Conservation (phyloP, 2,888 invertebrate species). For the Drosophila ezoana region DNA sequence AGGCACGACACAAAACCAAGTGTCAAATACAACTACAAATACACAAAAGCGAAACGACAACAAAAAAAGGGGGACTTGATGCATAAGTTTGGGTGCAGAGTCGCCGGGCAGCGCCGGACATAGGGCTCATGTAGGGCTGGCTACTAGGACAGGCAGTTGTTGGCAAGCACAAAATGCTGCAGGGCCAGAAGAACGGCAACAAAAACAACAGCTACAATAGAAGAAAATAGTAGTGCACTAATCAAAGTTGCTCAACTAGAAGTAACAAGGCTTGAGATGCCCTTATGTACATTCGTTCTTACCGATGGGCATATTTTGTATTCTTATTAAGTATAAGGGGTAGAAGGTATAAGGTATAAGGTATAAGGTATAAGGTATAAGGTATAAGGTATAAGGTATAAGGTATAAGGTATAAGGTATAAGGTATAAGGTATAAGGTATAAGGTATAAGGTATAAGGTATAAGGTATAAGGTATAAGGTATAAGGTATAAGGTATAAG, state of each 20-base stretch:
- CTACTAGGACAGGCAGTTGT: conserved; percentile 41
- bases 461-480: too few species aligned
- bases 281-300: not conserved
- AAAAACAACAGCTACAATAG: conserved; percentile 15
- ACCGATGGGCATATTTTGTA: too few species aligned
- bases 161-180: conserved; percentile 53
- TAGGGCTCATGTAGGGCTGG: conserved; percentile 23
- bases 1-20: conserved; percentile 62
- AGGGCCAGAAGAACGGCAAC: conserved; percentile 29
- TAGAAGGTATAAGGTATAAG: too few species aligned
- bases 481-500: too few species aligned
- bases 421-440: too few species aligned
- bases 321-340: too few species aligned
- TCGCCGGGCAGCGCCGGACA: conserved; percentile 19
- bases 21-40: conserved; percentile 56
- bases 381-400: too few species aligned
- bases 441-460: too few species aligned
- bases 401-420: too few species aligned
- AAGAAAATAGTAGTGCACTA: not conserved
- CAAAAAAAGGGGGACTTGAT: conserved; percentile 35
- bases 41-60: conserved; percentile 13
- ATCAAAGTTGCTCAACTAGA: not conserved
- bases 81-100: conserved; percentile 55
- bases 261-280: not conserved
- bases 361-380: too few species aligned